These are phyloP conservation scores for Morpho deidamia DNA, from an alignment of 2,888 invertebrate species.

Conservation along the genomic window DNA sequence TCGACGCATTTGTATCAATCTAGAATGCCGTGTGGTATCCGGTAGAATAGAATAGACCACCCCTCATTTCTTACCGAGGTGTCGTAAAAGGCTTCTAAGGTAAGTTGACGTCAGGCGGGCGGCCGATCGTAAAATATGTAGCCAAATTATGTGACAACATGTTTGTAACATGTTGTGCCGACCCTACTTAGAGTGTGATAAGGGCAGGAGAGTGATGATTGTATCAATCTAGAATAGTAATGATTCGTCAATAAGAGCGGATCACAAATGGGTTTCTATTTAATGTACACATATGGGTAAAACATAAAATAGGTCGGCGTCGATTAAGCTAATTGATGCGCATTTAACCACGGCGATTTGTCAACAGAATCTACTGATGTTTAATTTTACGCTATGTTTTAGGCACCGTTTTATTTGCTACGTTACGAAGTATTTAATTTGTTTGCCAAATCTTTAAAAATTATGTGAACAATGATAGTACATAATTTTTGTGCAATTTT, in stretches of 20 bases:
- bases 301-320: slow-evolving; percentile 22
- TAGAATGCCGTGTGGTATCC: too few species aligned
- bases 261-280: slow-evolving; percentile 15
- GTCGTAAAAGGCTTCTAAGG: too few species aligned
- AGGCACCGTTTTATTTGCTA: not conserved
- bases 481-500: too few species aligned
- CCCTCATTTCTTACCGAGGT: too few species aligned
- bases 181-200: not conserved
- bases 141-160: too few species aligned
- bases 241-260: slow-evolving; percentile 10
- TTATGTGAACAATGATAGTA: too few species aligned
- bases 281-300: slow-evolving; percentile 4
- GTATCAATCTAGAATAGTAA: slow-evolving; percentile 10
- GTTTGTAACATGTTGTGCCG: too few species aligned
- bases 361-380: slow-evolving; percentile 18
- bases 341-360: slow-evolving; percentile 28
- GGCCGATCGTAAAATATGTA: too few species aligned
- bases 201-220: not conserved
- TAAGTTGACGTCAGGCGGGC: too few species aligned
- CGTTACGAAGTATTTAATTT: too few species aligned
- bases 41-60: too few species aligned
- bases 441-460: not conserved
- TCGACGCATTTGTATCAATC: too few species aligned
- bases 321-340: slow-evolving; percentile 31
- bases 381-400: slow-evolving; percentile 6